phyloP scores from a whole-genome alignment of 2,888 invertebrate species.

The Uropetala carovei region DNA sequence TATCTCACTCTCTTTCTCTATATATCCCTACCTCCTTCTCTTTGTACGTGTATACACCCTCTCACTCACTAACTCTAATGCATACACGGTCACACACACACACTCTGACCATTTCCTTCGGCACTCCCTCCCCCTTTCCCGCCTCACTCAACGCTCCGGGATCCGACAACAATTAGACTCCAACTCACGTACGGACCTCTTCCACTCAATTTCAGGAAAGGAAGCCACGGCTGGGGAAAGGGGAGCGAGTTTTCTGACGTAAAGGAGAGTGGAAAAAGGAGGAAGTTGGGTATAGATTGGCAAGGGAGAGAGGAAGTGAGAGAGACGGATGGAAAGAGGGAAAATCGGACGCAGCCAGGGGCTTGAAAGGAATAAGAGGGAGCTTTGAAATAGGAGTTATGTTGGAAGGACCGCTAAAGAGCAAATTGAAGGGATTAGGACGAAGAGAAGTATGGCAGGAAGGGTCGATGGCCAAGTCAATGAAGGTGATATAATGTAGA shows the following conservation, averaged over 20 bases:
- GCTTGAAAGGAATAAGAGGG: background rate
- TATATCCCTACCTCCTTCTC: background rate
- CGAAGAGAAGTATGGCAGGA: background rate
- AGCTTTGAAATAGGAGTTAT: background rate
- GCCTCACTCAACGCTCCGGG: background rate
- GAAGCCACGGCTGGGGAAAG: background rate
- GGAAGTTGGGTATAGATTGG: background rate
- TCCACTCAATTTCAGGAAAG: conserved; percentile 59
- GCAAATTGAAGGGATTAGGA: background rate
- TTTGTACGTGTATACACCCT: background rate
- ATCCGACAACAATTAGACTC: conserved; percentile 42
- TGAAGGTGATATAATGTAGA: background rate
- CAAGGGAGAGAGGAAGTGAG: background rate
- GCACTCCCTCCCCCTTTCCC: too few relatives aligned
- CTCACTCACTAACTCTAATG: background rate
- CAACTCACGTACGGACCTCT: conserved; percentile 34
- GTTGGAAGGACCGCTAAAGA: background rate
- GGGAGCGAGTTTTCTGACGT: background rate
- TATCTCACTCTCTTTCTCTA: background rate
- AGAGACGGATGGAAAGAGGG: background rate
- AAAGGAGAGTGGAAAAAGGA: background rate
- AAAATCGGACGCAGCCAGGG: background rate
- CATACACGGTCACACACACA: background rate
- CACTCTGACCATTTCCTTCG: too few relatives aligned
- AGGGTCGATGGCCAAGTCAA: background rate